A percentile compares a stretch with the other conserved stretches of the same genome.
These are phyloP conservation scores for Seriola aureovittata DNA, from an alignment of 2,113 vertebrate genomes.

Conservation along the genomic window DNA sequence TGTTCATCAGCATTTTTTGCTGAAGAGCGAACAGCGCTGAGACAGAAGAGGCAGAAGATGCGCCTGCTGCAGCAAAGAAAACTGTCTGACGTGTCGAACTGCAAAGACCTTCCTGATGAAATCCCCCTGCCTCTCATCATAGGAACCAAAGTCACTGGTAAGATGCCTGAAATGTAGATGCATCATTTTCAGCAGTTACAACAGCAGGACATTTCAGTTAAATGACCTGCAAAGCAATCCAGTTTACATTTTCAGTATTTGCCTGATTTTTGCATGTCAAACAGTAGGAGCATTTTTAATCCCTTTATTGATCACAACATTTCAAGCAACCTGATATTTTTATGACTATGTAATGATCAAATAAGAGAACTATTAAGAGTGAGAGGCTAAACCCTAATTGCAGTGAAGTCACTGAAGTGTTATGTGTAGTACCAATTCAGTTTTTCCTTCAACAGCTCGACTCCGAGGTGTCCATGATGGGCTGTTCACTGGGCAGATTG, in stretches of 20 bases:
- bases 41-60: slow-evolving; percentile 97
- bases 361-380: background rate
- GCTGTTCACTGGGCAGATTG: slow-evolving; percentile 97
- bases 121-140: slow-evolving; percentile 97
- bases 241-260: background rate
- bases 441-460: slow-evolving; percentile 84
- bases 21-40: slow-evolving; percentile 94
- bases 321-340: background rate
- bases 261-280: background rate
- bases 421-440: background rate
- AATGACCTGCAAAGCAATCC: background rate
- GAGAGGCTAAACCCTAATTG: background rate
- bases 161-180: slow-evolving; percentile 15
- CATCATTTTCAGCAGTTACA: background rate
- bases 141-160: slow-evolving; percentile 99
- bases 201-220: background rate
- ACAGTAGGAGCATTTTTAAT: background rate
- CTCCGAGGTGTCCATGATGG: slow-evolving; percentile 96
- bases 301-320: background rate
- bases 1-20: slow-evolving; percentile 99
- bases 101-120: slow-evolving; percentile 99
- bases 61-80: slow-evolving; percentile 96
- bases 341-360: background rate
- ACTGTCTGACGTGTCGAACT: slow-evolving; percentile 94
- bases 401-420: too few relatives aligned